Percentiles rank a stretch among this genome's conserved stretches.
Conservation (phyloP, 2,888 invertebrate genomes). For the Prostheceraeus crozeri region DNA sequence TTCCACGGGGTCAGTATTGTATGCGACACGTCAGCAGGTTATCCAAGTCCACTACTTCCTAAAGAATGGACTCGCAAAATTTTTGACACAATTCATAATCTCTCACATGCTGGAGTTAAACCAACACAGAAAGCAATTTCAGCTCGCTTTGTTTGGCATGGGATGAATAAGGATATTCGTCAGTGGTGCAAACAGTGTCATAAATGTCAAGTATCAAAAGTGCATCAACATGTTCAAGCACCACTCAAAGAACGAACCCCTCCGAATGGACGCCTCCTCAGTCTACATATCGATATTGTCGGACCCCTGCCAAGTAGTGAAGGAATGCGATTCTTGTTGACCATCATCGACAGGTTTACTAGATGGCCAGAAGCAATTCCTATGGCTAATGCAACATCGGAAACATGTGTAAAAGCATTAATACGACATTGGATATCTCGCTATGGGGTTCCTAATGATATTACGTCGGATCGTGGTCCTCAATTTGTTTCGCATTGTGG, state of each 20-base stretch:
- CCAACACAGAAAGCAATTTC: constrained; percentile 32
- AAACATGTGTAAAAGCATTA: constrained; percentile 49
- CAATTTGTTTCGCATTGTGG: constrained; percentile 45
- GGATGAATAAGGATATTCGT: constrained; percentile 42
- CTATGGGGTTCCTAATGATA: constrained; percentile 45
- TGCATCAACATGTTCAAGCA: constrained; percentile 45
- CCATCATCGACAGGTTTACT: constrained; percentile 45
- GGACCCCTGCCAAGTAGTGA: constrained; percentile 50
- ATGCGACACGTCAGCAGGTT: constrained; percentile 35
- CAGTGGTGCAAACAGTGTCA: constrained; percentile 46
- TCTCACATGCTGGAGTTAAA: constrained; percentile 20
- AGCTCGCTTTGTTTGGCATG: constrained; percentile 26
- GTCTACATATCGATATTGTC: constrained; percentile 57
- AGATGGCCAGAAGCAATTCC: constrained; percentile 40
- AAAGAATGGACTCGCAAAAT: constrained; percentile 3
- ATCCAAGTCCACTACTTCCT: constrained; percentile 37
- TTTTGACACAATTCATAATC: constrained; percentile 16
- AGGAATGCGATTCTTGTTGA: constrained; percentile 43
- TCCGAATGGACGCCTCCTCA: constrained; percentile 47
- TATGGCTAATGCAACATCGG: constrained; percentile 37
- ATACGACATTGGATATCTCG: constrained; percentile 52
- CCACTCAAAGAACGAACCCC: constrained; percentile 23
- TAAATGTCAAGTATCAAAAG: constrained; percentile 48
- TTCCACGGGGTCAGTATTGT: too few relatives aligned
- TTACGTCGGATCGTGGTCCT: constrained; percentile 42